Conservation (phyloP, 2,888 invertebrate species). For the Coelopa pilipes region DNA sequence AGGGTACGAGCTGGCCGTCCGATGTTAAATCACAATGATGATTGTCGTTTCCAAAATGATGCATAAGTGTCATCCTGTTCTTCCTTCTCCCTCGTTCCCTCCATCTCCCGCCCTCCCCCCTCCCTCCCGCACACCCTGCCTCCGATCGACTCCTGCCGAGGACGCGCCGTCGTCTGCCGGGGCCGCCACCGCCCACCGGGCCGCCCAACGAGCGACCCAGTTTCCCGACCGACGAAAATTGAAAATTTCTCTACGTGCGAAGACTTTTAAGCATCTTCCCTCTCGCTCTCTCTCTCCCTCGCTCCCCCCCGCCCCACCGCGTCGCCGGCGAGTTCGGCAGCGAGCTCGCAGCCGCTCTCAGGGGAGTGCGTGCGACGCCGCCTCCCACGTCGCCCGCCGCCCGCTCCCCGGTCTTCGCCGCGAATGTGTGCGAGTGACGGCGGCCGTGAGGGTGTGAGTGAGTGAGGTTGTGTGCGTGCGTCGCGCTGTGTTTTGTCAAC, state of each 20-base stretch:
- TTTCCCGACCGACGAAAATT: conserved; percentile 38
- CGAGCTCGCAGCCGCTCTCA: conserved; percentile 35
- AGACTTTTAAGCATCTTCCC: conserved; percentile 30
- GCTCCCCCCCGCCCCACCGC: conserved; percentile 9
- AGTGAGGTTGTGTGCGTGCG: conserved; percentile 29
- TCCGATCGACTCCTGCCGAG: no score
- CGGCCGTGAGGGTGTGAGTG: conserved; percentile 28
- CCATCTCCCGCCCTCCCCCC: background rate
- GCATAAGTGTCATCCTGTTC: conserved; percentile 11
- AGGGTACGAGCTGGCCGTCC: conserved; percentile 19
- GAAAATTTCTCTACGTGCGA: conserved; percentile 40
- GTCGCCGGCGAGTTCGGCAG: conserved; percentile 2
- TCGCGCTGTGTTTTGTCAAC: conserved; percentile 26
- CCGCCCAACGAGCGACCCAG: conserved; percentile 35
- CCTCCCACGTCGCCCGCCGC: no score
- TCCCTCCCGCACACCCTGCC: background rate
- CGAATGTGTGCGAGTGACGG: conserved; percentile 23
- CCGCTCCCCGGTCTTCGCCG: background rate
- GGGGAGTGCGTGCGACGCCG: conserved; percentile 38
- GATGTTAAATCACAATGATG: conserved; percentile 40
- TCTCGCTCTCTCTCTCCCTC: conserved; percentile 36
- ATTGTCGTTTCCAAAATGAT: conserved; percentile 39
- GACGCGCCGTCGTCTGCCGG: background rate
- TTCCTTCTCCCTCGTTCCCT: background rate
- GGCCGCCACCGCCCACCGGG: background rate